A percentile compares a stretch with the other conserved stretches of the same genome.
These are phyloP conservation scores for Porites evermanni DNA, from an alignment of 92 coral and sea anemone genomes.

Conservation along the genomic window DNA sequence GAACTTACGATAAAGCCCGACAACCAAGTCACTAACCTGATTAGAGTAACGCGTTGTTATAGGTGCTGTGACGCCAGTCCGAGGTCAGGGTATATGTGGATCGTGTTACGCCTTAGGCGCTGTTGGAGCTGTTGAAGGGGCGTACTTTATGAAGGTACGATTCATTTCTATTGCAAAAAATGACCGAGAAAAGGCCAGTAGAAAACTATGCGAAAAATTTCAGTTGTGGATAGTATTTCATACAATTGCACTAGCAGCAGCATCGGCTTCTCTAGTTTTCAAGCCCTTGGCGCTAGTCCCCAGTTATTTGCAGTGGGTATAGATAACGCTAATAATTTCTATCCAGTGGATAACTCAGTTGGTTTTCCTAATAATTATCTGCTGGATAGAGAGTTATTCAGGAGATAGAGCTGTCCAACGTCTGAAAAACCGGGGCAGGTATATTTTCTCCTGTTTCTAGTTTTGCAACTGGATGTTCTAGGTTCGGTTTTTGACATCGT, in stretches of 20 bases:
- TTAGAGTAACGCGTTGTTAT: background rate
- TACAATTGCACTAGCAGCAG: background rate
- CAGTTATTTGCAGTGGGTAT: no score
- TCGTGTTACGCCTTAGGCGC: slow-evolving; percentile 98
- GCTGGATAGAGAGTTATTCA: no score
- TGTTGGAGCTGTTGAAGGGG: slow-evolving; percentile 94
- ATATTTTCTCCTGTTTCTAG: background rate
- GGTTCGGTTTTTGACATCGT: no score
- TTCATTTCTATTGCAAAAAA: background rate
- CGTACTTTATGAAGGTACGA: slow-evolving; percentile 91
- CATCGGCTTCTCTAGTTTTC: background rate
- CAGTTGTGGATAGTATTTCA: no score
- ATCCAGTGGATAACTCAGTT: no score
- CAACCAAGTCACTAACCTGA: background rate
- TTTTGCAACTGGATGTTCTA: background rate
- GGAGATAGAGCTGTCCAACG: no score
- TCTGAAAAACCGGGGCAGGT: no score
- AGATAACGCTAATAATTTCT: no score
- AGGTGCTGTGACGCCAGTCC: slow-evolving; percentile 98
- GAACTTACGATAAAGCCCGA: no score
- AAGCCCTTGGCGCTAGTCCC: background rate
- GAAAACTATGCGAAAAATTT: background rate
- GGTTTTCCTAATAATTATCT: no score
- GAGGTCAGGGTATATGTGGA: slow-evolving; percentile 98
- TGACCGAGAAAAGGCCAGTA: background rate